phyloP scores from a whole-genome alignment of 2,113 vertebrate genomes.

The Strix uralensis region DNA sequence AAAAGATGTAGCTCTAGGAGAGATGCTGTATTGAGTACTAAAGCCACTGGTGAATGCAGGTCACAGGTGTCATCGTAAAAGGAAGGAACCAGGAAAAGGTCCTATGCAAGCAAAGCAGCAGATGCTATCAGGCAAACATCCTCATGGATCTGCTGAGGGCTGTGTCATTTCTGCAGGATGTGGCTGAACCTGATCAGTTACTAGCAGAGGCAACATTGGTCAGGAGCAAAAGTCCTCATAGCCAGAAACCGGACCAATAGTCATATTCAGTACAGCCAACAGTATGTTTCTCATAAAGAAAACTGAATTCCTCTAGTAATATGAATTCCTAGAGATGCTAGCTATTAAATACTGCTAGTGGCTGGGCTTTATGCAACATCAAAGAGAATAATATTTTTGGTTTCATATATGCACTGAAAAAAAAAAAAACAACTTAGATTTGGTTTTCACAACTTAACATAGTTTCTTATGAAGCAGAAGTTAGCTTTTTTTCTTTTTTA shows the following conservation, averaged over 20 bases:
- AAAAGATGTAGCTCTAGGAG: background rate
- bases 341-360: background rate
- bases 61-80: fast-evolving
- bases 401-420: background rate
- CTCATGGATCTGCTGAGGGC: background rate
- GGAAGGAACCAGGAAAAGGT: background rate
- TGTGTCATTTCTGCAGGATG: background rate
- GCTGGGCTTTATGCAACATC: background rate
- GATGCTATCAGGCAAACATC: background rate
- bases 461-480: background rate
- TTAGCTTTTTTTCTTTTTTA: background rate
- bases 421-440: background rate
- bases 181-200: background rate
- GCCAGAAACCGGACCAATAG: background rate
- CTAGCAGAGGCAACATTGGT: background rate
- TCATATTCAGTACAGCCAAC: background rate
- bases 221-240: background rate
- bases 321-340: background rate
- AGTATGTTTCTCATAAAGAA: background rate
- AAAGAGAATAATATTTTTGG: background rate
- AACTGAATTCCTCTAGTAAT: background rate
- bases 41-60: background rate
- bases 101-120: background rate
- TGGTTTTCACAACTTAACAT: background rate
- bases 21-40: background rate